Base-by-base conservation (phyloP, 2,797 vertebrate species). In the Simalia tracyae region DNA sequence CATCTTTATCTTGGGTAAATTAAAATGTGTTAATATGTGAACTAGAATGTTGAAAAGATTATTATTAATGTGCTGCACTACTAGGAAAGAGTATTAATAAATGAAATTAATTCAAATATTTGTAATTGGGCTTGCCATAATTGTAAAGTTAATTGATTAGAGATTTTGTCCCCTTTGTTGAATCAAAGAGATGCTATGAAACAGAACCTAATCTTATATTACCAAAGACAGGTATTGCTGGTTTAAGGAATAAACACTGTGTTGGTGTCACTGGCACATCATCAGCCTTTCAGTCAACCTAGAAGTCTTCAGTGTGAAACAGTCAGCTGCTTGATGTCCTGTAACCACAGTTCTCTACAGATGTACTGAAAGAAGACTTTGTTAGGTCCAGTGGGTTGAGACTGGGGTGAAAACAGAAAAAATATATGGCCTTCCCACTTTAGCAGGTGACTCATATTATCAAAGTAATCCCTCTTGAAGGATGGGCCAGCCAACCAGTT, bases 91-190 rank as follows among this genome's bases (percentile, higher is more conserved):
- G 88, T 2, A 94, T 93, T 91, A 68, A 89, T 26, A 87, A 68
- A 92, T 2, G 5, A 12, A 92, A 85, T 54, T n/a, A 92, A 54
- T 90, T 90, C 19, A 89, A 91, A 94, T 88, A 90, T 93, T 92
- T 94, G 28, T 90, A 85, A 10, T 95, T 86, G 88, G 81, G 92
- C 89, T 91, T 72, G 57, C 89, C 88, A n/a, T 66, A 92, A 5
- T 89, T 17, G 46, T 91, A 64, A 86, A 56, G 10, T 63, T 89
- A 93, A 50, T 89, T 19, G 85, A n/a, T 36, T 84, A 31, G 88
- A 93, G 61, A 72, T 94, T 87, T 64, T 90, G 76, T 89, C 92
- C 84, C 81, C n/a, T 28, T 88, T 92, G 63, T 88, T 90, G 28
- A 93, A n/a, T 42, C 89, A 92, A 92, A 91, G 87, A 92, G 92